Evolutionary conservation across 2,888 invertebrate species (phyloP).

Genomic region (Adelognathus sp.): DNA sequence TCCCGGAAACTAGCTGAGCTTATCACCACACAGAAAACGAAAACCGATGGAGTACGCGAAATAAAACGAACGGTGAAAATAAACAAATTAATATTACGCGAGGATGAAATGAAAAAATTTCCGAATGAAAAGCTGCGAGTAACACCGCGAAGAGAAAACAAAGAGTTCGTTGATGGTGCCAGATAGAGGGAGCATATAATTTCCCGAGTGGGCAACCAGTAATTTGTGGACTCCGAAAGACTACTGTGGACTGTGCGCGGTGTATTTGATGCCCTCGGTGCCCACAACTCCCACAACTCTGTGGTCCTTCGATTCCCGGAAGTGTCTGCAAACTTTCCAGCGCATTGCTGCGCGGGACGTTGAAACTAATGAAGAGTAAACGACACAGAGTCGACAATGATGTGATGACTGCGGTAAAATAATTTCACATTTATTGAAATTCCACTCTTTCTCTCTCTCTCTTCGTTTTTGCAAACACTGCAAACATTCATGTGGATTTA

Average conservation of each 20-base stretch:
- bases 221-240: background rate
- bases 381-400: background rate
- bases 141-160: background rate
- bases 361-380: background rate
- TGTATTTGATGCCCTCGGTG: background rate
- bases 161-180: background rate
- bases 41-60: conserved; percentile 19
- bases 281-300: background rate
- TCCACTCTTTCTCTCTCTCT: no score
- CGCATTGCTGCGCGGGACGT: background rate
- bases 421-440: no score
- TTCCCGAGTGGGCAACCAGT: background rate
- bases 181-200: background rate
- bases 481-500: no score
- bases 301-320: background rate
- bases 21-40: background rate
- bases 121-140: background rate
- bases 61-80: background rate
- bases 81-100: no score
- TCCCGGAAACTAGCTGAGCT: background rate
- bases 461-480: no score
- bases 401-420: background rate
- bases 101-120: no score
- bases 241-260: background rate
- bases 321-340: background rate